Percentiles rank a stretch among this genome's conserved stretches.
These are phyloP conservation scores for Chaenogobius annularis DNA, from an alignment of 2,113 vertebrate species.

Conservation along the genomic window DNA sequence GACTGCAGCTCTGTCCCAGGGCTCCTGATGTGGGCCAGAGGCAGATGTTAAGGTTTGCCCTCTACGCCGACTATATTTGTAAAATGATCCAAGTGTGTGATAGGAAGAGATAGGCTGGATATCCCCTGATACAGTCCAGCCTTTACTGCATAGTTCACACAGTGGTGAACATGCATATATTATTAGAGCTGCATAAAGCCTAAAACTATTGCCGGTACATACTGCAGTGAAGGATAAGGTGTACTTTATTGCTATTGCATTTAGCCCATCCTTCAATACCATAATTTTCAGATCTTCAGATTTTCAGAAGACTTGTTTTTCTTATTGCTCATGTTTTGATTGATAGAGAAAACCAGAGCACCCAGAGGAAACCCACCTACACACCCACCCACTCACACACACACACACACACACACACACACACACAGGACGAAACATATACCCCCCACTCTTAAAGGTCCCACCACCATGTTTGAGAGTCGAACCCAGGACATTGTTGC, in stretches of 20 bases:
- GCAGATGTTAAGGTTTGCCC: slow-evolving; percentile 64
- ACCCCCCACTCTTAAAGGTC: no score
- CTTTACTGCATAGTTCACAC: slow-evolving; percentile 37
- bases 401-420: no score
- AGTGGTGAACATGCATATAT: background rate
- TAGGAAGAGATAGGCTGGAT: slow-evolving; percentile 24
- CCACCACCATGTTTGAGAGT: no score
- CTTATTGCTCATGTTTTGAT: no score
- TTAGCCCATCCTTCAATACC: background rate
- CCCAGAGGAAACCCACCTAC: no score
- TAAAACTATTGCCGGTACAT: background rate
- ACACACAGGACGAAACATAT: no score
- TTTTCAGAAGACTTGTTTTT: no score
- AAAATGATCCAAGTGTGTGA: slow-evolving; percentile 55
- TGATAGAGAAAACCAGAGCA: no score
- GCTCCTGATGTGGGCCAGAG: slow-evolving; percentile 43
- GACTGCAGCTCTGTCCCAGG: slow-evolving; percentile 43
- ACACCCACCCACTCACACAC: no score
- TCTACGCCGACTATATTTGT: slow-evolving; percentile 38
- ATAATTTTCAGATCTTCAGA: no score
- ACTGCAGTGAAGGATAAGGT: background rate
- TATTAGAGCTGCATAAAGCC: background rate
- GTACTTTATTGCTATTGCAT: background rate
- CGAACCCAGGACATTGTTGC: no score
- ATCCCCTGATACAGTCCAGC: slow-evolving; percentile 27